Evolutionary conservation across 1,140 invertebrate genomes (phyloP), one percentile per base, ranked within the genome.

Genomic region (Mactra quadrangularis): DNA sequence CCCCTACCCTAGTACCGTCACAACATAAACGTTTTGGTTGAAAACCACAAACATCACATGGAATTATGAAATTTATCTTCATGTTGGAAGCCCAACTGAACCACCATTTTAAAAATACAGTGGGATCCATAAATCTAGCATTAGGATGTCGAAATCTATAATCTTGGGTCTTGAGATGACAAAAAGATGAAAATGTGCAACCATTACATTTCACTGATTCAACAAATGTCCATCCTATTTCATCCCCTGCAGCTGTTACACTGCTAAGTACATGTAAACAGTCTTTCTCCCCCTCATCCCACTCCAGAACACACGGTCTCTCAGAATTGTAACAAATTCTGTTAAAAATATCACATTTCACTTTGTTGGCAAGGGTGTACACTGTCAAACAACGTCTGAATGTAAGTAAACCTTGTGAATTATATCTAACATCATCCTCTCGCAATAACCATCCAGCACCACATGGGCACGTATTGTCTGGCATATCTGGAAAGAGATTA

Each of bases 201-300:
- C 70, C 53, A 33, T 41, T 78, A 17, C 9, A 70, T 33, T 74
- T 47, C 22, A 83, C 75, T 33, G 72, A 29, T 17, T 59, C 25
- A 27, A 86, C 66, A 83, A 83, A 86, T 27, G 57, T 60, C 66
- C 68, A 83, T 22, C 84, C 84, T 27, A 86, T 66, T 52, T 86
- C 85, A 83, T 86, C 76, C 19, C 85, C 81, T n/a, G 84, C 84
- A 35, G 64, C 84, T 33, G 81, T 79, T 17, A 77, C 74, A n/a
- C 27, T 57, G 6, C 45, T 66, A 6, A 78, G 27, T 0, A 86
- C 59, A 84, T 83, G 76, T 15, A 86, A n/a, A 53, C 59, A 82
- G 19, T 59, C 22, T 55, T 19, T 45, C 17, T 35, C 9, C 17
- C 82, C 82, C 71, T 84, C 82, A 62, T 84, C 35, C 82, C 82